Evolutionary conservation across 2,888 invertebrate genomes (phyloP).

Genomic region (Choreutis nemorana): DNA sequence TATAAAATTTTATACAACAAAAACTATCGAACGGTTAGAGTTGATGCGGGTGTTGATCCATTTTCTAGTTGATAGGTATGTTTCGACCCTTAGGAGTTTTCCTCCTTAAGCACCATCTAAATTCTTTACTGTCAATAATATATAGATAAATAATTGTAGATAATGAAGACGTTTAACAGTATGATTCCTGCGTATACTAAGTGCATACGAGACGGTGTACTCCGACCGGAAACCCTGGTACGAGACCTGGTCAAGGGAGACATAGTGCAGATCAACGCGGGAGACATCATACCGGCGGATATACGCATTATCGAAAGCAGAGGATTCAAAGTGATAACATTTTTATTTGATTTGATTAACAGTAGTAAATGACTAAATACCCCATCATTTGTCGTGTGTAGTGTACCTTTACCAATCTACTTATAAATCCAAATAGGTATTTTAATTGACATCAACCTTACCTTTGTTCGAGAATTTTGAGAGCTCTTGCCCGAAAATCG

Average conservation of each 20-base stretch:
- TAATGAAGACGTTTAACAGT: slow-evolving; percentile 98
- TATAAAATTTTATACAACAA: no score
- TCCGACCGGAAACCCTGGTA: slow-evolving; percentile 82
- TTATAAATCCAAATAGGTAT: slow-evolving; percentile 3
- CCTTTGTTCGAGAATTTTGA: slow-evolving; percentile 6
- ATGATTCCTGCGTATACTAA: slow-evolving; percentile 93
- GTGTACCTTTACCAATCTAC: slow-evolving; percentile 3
- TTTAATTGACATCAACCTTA: background rate
- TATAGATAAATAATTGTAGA: slow-evolving; percentile 50
- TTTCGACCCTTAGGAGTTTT: no score
- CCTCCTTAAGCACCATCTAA: slow-evolving; percentile 1
- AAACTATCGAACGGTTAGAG: no score
- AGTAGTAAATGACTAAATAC: background rate
- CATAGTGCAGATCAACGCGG: slow-evolving; percentile 86
- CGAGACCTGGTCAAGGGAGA: slow-evolving; percentile 95
- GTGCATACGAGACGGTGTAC: slow-evolving; percentile 84
- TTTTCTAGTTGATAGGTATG: no score
- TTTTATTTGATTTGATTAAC: background rate
- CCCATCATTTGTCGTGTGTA: no score
- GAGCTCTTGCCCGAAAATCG: no score
- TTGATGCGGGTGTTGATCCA: no score
- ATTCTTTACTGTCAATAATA: background rate
- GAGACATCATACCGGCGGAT: slow-evolving; percentile 97
- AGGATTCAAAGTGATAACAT: slow-evolving; percentile 76
- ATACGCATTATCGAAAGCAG: slow-evolving; percentile 93